These are phyloP conservation scores for Philereme vetulata DNA, from an alignment of 2,888 invertebrate genomes.

Conservation along the genomic window DNA sequence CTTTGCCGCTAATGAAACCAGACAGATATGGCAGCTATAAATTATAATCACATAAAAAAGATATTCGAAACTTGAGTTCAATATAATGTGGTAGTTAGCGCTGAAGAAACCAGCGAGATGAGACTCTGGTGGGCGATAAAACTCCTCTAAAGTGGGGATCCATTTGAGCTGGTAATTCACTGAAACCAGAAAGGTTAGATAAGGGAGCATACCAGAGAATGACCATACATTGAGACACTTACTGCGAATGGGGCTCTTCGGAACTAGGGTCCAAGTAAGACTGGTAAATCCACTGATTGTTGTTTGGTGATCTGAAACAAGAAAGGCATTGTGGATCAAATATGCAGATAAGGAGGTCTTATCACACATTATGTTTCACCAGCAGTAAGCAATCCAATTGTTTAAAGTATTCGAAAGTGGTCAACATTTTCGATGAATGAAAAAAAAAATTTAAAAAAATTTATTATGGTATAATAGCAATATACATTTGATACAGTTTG, in stretches of 20 bases:
- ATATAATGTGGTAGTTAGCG: conserved; percentile 5
- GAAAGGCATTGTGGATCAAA: conserved; percentile 7
- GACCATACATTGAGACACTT: conserved; percentile 89
- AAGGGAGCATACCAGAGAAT: neutral
- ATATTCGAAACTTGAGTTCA: conserved; percentile 2
- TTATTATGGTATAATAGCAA: no score
- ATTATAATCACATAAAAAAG: neutral
- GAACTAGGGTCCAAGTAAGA: conserved; percentile 3
- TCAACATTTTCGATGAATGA: no score
- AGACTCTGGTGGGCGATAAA: neutral
- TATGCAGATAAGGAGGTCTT: no score
- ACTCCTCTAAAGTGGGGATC: neutral
- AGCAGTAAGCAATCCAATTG: no score
- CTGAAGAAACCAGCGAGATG: neutral
- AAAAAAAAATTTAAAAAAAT: no score
- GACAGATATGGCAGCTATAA: neutral
- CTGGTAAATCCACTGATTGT: conserved; percentile 8
- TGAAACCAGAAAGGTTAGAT: no score
- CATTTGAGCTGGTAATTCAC: conserved; percentile 45
- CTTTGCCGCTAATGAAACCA: neutral
- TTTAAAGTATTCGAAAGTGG: no score
- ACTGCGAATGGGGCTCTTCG: conserved; percentile 56
- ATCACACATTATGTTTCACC: no score
- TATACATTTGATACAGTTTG: no score
- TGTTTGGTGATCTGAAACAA: conserved; percentile 22